phyloP scores from a whole-genome alignment of 2,113 vertebrate species.

The Dissostichus mawsoni region DNA sequence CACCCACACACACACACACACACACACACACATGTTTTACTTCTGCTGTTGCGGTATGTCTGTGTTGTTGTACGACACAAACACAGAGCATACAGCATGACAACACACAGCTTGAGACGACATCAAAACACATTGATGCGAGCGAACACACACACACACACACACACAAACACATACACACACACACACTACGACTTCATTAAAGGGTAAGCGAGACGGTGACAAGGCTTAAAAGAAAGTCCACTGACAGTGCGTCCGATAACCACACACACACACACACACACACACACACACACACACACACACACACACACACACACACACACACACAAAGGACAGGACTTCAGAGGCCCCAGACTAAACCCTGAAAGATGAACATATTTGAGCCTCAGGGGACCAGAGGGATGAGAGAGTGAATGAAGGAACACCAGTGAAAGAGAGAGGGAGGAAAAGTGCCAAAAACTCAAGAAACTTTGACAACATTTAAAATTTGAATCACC shows the following conservation, averaged over 20 bases:
- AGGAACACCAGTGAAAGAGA: slow-evolving; percentile 11
- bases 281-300: slow-evolving; percentile 22
- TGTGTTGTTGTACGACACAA: slow-evolving; percentile 30
- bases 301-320: slow-evolving; percentile 26
- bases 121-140: slow-evolving; percentile 14
- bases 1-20: background rate
- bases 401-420: slow-evolving; percentile 1
- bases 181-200: background rate
- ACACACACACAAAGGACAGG: slow-evolving; percentile 22
- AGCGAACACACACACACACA: slow-evolving; percentile 2
- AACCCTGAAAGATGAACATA: slow-evolving; percentile 27
- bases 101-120: slow-evolving; percentile 22
- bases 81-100: slow-evolving; percentile 20
- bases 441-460: background rate
- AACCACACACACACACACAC: slow-evolving; percentile 29
- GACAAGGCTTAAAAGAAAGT: slow-evolving; percentile 37
- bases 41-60: background rate
- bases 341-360: slow-evolving; percentile 41
- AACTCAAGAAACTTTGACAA: background rate
- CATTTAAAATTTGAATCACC: no score
- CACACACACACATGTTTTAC: background rate
- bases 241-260: background rate
- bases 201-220: background rate
- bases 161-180: background rate
- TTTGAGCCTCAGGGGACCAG: slow-evolving; percentile 3